Evolutionary conservation across 2,797 vertebrate species (phyloP), one percentile per base, ranked within the genome.

Genomic region (Onychomys torridus): DNA sequence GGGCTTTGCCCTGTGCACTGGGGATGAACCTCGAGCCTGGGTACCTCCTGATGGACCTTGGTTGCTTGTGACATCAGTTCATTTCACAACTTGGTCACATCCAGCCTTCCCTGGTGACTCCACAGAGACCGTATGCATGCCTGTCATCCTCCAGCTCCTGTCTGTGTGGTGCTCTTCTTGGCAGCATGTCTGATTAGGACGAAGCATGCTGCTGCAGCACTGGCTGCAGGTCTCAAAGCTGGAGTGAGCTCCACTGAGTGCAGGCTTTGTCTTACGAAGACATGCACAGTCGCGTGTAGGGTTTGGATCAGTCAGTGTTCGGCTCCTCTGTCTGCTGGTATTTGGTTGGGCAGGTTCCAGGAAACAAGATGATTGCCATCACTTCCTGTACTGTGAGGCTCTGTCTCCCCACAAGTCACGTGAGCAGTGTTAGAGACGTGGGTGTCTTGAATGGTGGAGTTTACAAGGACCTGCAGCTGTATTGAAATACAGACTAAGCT

Each of bases 121-220:
- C 6, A 0, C 9, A 0, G 5, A 0, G 13, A 21, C 8, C 55
- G 1, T 9, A 5, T 32, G 49, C 7, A 19, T 16, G 43, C 2
- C 43, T 0, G 0, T 5, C 0, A 0, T 1, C 52, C 52, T 46
- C 46, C 12, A 0, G 3, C 43, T 85, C 32, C 69, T 27, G 17
- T 29, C 13, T 55, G 46, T 2, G 1, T 34, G 10, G 11, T 2
- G 7, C 59, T n/a, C 9, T 32, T 63, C 63, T 27, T 34, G 40
- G 27, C 55, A 8, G 0, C 0, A 0, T 69, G 34, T 34, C 46
- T 14, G n/a, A 32, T 52, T 16, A 5, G 34, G 37, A 4, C 6
- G 14, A n/a, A 52, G 17, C 0, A 2, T 8, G 12, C 13, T 4
- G 12, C 25, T 1, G 0, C 4, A 29, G 7, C 32, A 16, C 16